These are phyloP conservation scores for Panurus biarmicus DNA, from an alignment of 2,113 vertebrate genomes.

Conservation along the genomic window DNA sequence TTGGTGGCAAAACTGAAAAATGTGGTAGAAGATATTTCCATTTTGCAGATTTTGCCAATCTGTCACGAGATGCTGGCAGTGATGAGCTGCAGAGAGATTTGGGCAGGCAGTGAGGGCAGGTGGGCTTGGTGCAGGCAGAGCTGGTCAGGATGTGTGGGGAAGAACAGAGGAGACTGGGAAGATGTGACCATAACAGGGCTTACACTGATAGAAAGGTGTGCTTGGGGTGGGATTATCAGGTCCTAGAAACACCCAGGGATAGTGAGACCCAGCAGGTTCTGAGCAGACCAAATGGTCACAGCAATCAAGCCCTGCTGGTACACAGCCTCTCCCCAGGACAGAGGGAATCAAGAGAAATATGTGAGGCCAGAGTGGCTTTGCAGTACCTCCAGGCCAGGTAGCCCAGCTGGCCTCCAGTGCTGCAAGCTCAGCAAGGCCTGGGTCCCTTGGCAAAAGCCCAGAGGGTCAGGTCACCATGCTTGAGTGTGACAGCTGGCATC, in stretches of 20 bases:
- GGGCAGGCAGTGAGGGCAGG: not conserved
- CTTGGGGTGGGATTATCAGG: not conserved
- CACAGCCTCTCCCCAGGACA: not conserved
- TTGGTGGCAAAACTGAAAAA: not conserved
- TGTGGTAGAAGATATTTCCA: not conserved
- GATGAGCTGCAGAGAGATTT: not conserved
- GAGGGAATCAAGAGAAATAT: not conserved
- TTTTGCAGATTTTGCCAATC: not conserved
- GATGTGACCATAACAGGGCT: not conserved
- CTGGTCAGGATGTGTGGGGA: not conserved
- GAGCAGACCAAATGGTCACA: not conserved
- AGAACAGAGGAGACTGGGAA: not conserved
- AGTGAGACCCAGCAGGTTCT: not conserved
- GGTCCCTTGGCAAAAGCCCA: not conserved
- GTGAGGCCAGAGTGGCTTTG: not conserved
- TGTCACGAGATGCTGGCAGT: not conserved
- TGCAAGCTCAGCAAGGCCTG: not conserved
- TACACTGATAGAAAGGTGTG: not conserved
- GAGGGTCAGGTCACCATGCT: not conserved
- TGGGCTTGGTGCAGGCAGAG: fast-evolving
- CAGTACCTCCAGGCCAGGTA: not conserved
- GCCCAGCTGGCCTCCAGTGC: not conserved
- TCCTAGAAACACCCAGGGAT: not conserved
- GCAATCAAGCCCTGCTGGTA: not conserved
- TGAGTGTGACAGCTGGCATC: not conserved